Evolutionary conservation across 1,140 invertebrate genomes (phyloP), one percentile per base, ranked within the genome.

Genomic region (Bombus soroeensis): DNA sequence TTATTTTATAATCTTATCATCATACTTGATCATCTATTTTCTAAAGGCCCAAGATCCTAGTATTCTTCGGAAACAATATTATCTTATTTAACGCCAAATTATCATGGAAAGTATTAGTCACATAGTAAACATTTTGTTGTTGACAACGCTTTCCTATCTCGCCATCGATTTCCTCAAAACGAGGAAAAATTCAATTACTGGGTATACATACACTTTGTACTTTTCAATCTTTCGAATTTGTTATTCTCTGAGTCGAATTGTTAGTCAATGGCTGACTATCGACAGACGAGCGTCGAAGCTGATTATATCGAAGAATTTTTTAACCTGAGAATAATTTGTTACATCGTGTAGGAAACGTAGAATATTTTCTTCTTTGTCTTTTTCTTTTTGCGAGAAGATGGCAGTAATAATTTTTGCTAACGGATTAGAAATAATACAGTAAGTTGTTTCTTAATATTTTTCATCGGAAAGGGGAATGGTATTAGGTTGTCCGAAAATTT

Each of bases 21-120:
- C 8, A n/a, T n/a, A n/a, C n/a, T n/a, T n/a, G n/a, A n/a, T n/a
- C n/a, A n/a, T n/a, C n/a, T n/a, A n/a, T n/a, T n/a, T n/a, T n/a
- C n/a, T n/a, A n/a, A n/a, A 2, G 43, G 1, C 3, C 8, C 25
- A n/a, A 22, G 22, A 71, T 32, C 28, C 13, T 53, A 25, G 3
- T 6, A 0, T 3, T n/a, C 2, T 9, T 9, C 18, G 12, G 5
- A 39, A 43, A 12, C 34, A 39, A 0, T 2, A 32, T 6, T 78
- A 76, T 70, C 82, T 76, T 70, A 18, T 83, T 83, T 77, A 32
- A 37, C 2, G 47, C 0, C 47, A 43, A 78, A 83, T 64, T 57
- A n/a, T 8, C 25, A 9, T 8, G 8, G 3, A 2, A 15, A 5
- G 9, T 18, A 0, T 81, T 32, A 73, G 57, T 74, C 80, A 64